Evolutionary conservation across 2,113 vertebrate genomes (phyloP), one percentile per base, ranked within the genome.

Genomic region (Neotragus pygmaeus): DNA sequence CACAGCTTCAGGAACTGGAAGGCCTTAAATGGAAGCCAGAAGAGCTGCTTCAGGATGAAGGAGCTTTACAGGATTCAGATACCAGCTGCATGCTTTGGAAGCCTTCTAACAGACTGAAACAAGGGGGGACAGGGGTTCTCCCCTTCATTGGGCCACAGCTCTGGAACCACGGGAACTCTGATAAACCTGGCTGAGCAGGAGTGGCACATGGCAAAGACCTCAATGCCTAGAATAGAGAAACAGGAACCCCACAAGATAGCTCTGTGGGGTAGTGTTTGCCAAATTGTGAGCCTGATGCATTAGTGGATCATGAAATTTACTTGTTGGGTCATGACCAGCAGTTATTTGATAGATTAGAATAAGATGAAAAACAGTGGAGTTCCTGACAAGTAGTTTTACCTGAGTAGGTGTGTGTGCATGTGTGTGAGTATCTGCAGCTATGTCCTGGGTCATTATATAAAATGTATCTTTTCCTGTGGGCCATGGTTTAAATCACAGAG

Each of bases 331-430:
- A 53, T 49, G 25, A 49, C 28, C 13, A 57, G 84, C 57, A 83
- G 39, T 78, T 97, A 57, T 90, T 92, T 45, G 57, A 94, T 92
- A 89, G 64, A 91, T 45, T 92, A 86, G 49, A 90, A 75, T 27
- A 91, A 23, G n/a, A 91, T 88, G 16, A 16, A 57, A 83, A 93
- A 82, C 12, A 39, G 55, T 7, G 7, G 19, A 92, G 36, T 43
- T 87, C 30, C 64, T 97, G 33, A 82, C 21, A 80, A 95, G 58
- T 80, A 81, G 47, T 83, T 83, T 77, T 45, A 80, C 10, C 19
- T 55, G 80, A 70, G 47, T 81, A 90, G 16, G 30, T 17, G 16
- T 66, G 47, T 91, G 23, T 93, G 45, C 27, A 62, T 23, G 21
- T 47, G 15, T 62, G 17, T 55, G 25, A 78, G 4, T 39, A 47